These are phyloP conservation scores for Listronotus bonariensis DNA, from an alignment of 1,140 invertebrate species.

Conservation along the genomic window DNA sequence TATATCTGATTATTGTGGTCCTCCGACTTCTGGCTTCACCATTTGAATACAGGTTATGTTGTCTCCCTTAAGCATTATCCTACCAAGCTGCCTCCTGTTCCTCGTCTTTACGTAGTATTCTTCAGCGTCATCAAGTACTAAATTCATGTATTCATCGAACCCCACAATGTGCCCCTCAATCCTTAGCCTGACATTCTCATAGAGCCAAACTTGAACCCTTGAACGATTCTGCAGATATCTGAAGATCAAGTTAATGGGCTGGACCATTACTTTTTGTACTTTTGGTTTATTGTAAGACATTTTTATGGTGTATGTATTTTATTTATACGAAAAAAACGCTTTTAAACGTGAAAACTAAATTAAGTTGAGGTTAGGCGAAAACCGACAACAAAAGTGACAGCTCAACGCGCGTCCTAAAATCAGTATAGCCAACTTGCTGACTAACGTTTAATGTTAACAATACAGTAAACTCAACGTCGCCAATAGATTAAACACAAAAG, in stretches of 20 bases:
- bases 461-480: too few relatives aligned
- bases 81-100: conserved; percentile 81
- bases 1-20: conserved; percentile 5
- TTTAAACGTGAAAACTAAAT: neutral
- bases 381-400: neutral
- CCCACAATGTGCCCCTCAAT: conserved; percentile 98
- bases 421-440: too few relatives aligned
- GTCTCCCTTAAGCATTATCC: conserved; percentile 90
- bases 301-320: conserved; percentile 50
- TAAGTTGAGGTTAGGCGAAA: conserved; percentile 1
- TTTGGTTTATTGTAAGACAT: conserved; percentile 94
- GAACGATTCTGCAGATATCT: conserved; percentile 91
- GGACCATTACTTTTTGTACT: conserved; percentile 98
- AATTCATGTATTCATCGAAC: conserved; percentile 99
- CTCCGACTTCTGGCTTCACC: conserved; percentile 61
- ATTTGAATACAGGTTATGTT: conserved; percentile 97
- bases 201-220: conserved; percentile 97
- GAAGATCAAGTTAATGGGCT: conserved; percentile 96
- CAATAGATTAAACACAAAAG: too few relatives aligned
- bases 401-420: neutral
- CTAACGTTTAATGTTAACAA: too few relatives aligned
- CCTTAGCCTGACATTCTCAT: conserved; percentile 90
- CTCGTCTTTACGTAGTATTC: conserved; percentile 93
- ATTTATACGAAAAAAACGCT: conserved; percentile 7
- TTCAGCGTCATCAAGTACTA: conserved; percentile 97